Percentiles rank a stretch among this genome's conserved stretches.
Evolutionary conservation across 2,113 vertebrate genomes (phyloP).

Genomic region (Empidonax traillii): DNA sequence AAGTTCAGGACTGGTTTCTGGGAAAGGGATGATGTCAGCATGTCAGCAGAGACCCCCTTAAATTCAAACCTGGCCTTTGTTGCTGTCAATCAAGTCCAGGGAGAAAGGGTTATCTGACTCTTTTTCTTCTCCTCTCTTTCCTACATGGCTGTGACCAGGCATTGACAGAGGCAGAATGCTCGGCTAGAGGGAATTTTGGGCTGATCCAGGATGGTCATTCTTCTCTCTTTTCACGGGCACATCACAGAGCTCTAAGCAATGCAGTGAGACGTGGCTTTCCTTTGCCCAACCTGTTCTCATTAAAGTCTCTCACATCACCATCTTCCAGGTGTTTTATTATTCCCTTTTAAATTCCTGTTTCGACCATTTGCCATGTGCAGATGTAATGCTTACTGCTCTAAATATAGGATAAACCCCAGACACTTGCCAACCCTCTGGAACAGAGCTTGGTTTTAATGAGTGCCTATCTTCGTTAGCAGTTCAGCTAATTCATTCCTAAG

Average conservation of each 20-base stretch:
- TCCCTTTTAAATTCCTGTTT: conserved; percentile 59
- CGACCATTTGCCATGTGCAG: conserved; percentile 17
- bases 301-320: not conserved
- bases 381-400: conserved; percentile 33
- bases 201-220: not conserved
- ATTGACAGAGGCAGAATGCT: not conserved
- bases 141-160: not conserved
- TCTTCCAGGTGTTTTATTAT: conserved; percentile 66
- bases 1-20: not conserved
- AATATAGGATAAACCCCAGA: conserved; percentile 47
- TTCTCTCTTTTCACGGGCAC: not conserved
- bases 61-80: not conserved
- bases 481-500: conserved; percentile 51
- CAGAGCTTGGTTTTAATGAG: conserved; percentile 43
- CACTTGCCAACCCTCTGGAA: conserved; percentile 15
- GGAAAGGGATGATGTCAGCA: not conserved
- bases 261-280: not conserved
- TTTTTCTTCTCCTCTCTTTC: not conserved
- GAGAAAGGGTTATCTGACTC: not conserved
- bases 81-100: not conserved
- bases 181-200: not conserved
- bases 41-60: not conserved
- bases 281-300: conserved; percentile 32
- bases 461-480: conserved; percentile 36
- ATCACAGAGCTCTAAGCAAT: not conserved